A percentile compares a stretch with the other conserved stretches of the same genome.
Evolutionary conservation across 2,113 vertebrate species (phyloP).

Genomic region (Microtus richardsoni): DNA sequence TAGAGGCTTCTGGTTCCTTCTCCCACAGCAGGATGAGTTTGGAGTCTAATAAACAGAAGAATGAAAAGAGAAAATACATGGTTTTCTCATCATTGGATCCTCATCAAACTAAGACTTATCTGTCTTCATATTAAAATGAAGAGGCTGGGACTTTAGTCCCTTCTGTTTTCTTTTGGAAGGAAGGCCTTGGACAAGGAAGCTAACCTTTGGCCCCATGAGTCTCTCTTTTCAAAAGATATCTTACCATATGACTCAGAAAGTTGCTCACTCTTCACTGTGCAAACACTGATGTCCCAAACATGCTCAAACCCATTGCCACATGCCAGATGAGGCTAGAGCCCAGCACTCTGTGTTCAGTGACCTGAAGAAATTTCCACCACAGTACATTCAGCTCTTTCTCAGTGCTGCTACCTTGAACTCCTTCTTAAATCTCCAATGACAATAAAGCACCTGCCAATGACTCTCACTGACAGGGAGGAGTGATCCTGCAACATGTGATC

Average conservation of each 20-base stretch:
- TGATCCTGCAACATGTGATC: too few species aligned
- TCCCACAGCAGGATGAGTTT: too few species aligned
- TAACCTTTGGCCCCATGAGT: background rate
- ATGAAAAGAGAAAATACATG: background rate
- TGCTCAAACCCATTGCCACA: background rate
- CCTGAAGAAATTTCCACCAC: too few species aligned
- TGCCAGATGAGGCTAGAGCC: rapidly evolving
- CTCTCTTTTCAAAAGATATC: background rate
- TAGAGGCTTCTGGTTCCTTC: too few species aligned
- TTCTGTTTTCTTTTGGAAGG: background rate
- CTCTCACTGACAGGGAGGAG: rapidly evolving
- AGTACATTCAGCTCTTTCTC: background rate
- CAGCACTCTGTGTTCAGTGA: too few species aligned
- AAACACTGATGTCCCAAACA: background rate
- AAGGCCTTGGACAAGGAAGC: background rate
- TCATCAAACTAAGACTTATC: background rate
- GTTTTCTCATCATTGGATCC: background rate
- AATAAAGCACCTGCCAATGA: background rate
- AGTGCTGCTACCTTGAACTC: background rate
- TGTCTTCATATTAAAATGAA: background rate
- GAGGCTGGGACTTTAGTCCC: background rate
- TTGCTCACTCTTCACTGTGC: background rate
- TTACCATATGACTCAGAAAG: background rate
- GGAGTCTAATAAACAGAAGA: too few species aligned
- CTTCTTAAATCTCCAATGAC: background rate